A percentile compares a stretch with the other conserved stretches of the same genome.
These are phyloP conservation scores for Semicossyphus pulcher DNA, from an alignment of 2,113 vertebrate species.

Conservation along the genomic window DNA sequence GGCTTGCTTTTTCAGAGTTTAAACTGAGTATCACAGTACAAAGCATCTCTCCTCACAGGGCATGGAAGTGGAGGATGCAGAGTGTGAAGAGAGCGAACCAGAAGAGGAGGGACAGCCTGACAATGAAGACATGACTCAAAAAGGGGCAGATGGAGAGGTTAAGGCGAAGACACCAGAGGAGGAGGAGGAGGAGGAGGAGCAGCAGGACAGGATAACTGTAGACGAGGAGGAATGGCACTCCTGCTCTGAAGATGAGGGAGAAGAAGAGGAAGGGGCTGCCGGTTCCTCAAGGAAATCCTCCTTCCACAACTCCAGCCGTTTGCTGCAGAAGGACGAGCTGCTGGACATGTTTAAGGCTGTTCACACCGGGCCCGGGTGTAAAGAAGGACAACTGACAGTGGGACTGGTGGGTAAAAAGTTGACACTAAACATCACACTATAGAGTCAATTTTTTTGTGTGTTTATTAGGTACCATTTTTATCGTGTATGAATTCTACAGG, in stretches of 20 bases:
- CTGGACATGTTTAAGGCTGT: constrained; percentile 86
- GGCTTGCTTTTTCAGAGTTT: neutral
- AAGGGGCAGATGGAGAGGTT: constrained; percentile 10
- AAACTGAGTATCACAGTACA: neutral
- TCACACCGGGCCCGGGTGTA: constrained; percentile 85
- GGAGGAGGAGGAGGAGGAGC: constrained; percentile 77
- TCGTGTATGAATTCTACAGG: constrained; percentile 75
- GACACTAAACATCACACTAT: too few relatives aligned
- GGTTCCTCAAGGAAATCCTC: constrained; percentile 31
- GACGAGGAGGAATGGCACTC: constrained; percentile 91
- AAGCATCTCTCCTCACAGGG: constrained; percentile 74
- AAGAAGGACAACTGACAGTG: constrained; percentile 90
- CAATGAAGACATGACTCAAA: constrained; percentile 31
- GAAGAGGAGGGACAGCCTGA: constrained; percentile 55
- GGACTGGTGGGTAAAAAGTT: constrained; percentile 88
- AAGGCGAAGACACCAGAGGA: accelerated
- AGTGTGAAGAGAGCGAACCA: constrained; percentile 69
- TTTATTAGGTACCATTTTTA: neutral
- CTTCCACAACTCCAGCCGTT: constrained; percentile 86
- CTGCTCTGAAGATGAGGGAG: constrained; percentile 87
- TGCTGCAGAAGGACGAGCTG: constrained; percentile 90
- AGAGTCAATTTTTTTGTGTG: neutral
- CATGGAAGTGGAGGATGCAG: constrained; percentile 57
- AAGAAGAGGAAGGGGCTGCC: constrained; percentile 30
- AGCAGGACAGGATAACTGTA: constrained; percentile 72